Conservation (phyloP, 92 coral and sea anemone species). For the Parazoanthus darwini region DNA sequence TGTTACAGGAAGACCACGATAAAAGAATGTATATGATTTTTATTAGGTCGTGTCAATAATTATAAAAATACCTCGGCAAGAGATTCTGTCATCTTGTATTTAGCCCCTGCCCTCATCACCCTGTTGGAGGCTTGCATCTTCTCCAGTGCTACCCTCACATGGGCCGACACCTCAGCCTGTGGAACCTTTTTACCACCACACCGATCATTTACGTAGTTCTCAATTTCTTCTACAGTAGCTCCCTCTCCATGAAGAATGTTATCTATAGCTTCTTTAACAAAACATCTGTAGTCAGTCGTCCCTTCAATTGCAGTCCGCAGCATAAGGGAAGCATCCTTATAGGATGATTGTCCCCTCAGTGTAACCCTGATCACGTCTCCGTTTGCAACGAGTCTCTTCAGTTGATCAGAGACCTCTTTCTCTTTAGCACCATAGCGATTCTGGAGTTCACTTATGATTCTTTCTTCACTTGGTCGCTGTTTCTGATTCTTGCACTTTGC, state of each 20-base stretch:
- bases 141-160: slow-evolving; percentile 67
- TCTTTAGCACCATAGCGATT: slow-evolving; percentile 73
- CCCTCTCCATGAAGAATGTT: slow-evolving; percentile 80
- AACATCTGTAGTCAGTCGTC: slow-evolving; percentile 37
- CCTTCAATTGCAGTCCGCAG: slow-evolving; percentile 40
- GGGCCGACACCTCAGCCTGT: slow-evolving; percentile 57
- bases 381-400: slow-evolving; percentile 71
- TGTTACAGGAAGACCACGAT: no score
- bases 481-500: slow-evolving; percentile 85
- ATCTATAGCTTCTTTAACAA: slow-evolving; percentile 73
- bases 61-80: slow-evolving; percentile 55
- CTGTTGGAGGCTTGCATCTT: slow-evolving; percentile 64
- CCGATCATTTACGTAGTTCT: slow-evolving; percentile 66
- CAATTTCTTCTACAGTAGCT: slow-evolving; percentile 66
- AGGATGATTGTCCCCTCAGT: slow-evolving; percentile 73
- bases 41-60: no score
- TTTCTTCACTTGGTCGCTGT: slow-evolving; percentile 95
- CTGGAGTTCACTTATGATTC: slow-evolving; percentile 79
- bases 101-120: slow-evolving; percentile 76
- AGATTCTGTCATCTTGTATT: slow-evolving; percentile 61
- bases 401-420: slow-evolving; percentile 67
- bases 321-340: slow-evolving; percentile 51
- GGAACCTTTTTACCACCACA: slow-evolving; percentile 66
- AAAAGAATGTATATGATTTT: no score
- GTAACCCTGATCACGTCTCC: slow-evolving; percentile 85